Base-by-base conservation (phyloP, 2,113 vertebrate species). In the Catharus fuscescens region DNA sequence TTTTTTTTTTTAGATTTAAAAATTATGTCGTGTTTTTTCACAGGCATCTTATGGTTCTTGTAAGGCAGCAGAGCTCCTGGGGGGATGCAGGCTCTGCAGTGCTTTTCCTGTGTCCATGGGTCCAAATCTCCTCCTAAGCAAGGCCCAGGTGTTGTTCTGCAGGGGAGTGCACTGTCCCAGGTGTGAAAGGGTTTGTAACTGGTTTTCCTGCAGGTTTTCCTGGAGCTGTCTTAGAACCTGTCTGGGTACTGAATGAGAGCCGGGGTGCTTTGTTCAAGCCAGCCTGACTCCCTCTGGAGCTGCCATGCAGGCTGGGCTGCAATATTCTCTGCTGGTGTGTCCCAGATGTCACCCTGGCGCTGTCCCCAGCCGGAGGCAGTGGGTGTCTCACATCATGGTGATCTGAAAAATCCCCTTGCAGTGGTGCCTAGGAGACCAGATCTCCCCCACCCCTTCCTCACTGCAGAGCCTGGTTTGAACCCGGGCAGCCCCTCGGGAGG, bases 391-490 rank as follows among this genome's bases (percentile, higher is more conserved):
- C 24, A 50, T 40, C 60, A 6, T 1, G 4, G 17, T 40, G 40
- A 40, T 32, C 53, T 72, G 48, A 28, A 60, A 45, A 21, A 77
- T 18, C 6, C 8, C 8, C 6, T 74, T 8, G 4, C 3, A 6
- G 2, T 0, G 1, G 25, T 50, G 65, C 32, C 52, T 28, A 18
- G 19, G 25, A 53, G n/a, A 10, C 10, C 8, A 6, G 18, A 20
- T 40, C 6, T 62, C 10, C 59, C 12, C 12, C 21, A 11, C 21
- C 38, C 36, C 32, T 8, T 48, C 61, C 8, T 70, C 60, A 12
- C 47, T 71, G 69, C 65, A 50, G 52, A 53, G 4, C 47, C 14
- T 14, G 2, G 18, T 3, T 2, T 18, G 52, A 70, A 26, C 19
- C 3, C 0, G 2, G 61, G 57, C 65, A 76, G 57, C 32, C 18